Evolutionary conservation across 2,888 invertebrate genomes (phyloP).

Genomic region (Himalopsyche anomala): DNA sequence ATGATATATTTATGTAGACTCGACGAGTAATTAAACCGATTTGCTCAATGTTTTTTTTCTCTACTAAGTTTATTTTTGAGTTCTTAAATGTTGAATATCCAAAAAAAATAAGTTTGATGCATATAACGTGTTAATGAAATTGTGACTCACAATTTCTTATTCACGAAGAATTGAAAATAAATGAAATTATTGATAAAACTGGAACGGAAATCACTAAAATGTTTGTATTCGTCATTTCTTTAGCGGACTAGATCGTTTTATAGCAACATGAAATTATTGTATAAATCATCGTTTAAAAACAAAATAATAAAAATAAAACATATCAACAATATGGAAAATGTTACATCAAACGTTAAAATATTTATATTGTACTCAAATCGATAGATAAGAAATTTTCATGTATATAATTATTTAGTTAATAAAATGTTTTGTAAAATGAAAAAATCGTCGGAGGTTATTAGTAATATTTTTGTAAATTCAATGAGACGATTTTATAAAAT

Average conservation of each 20-base stretch:
- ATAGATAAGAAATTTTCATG: neutral
- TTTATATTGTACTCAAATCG: constrained; percentile 43
- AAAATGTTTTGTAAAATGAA: constrained; percentile 52
- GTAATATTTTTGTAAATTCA: constrained; percentile 55
- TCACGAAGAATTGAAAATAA: too few relatives aligned
- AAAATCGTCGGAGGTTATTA: constrained; percentile 46
- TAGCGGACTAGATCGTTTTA: neutral
- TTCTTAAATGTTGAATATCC: too few relatives aligned
- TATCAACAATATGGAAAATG: constrained; percentile 56
- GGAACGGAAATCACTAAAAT: too few relatives aligned
- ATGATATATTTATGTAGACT: too few relatives aligned
- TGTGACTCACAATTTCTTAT: too few relatives aligned
- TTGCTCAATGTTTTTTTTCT: too few relatives aligned
- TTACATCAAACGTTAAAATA: constrained; percentile 52
- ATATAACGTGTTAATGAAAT: too few relatives aligned
- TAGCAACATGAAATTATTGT: neutral
- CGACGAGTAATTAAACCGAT: too few relatives aligned
- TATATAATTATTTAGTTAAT: constrained; percentile 32
- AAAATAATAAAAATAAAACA: constrained; percentile 48
- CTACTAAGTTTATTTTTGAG: too few relatives aligned
- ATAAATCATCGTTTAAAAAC: neutral
- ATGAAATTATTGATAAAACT: too few relatives aligned
- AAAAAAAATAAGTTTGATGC: too few relatives aligned
- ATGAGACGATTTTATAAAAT: constrained; percentile 2
- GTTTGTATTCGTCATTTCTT: too few relatives aligned